phyloP scores from a whole-genome alignment of 1,140 invertebrate species.

The Sogatella furcifera region DNA sequence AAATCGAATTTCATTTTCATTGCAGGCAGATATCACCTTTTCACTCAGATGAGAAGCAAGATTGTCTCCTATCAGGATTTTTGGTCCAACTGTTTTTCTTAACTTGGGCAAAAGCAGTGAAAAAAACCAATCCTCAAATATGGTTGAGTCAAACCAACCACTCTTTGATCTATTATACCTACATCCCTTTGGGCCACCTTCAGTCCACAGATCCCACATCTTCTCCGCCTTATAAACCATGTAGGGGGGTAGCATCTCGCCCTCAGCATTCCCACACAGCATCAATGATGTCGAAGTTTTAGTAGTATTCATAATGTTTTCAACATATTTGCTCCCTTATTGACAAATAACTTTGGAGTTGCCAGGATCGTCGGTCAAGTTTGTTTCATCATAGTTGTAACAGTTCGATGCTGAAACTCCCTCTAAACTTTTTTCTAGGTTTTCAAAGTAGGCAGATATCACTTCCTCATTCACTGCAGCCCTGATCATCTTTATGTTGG shows the following conservation, averaged over 20 bases:
- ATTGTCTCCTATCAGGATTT: too few relatives aligned
- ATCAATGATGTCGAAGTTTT: slow-evolving; percentile 18
- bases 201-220: slow-evolving; percentile 29
- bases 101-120: not conserved
- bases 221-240: slow-evolving; percentile 31
- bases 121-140: slow-evolving; percentile 29
- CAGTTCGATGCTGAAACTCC: slow-evolving; percentile 27
- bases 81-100: too few relatives aligned
- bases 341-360: slow-evolving; percentile 17
- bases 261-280: slow-evolving; percentile 14
- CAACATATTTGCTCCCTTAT: slow-evolving; percentile 14
- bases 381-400: slow-evolving; percentile 36
- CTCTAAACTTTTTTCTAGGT: slow-evolving; percentile 16
- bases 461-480: slow-evolving; percentile 21
- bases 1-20: slow-evolving; percentile 31
- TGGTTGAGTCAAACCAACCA: slow-evolving; percentile 30
- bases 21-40: slow-evolving; percentile 26
- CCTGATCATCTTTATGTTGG: slow-evolving; percentile 16
- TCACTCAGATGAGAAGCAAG: slow-evolving; percentile 28
- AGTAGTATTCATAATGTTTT: slow-evolving; percentile 11
- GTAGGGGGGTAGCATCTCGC: slow-evolving; percentile 25
- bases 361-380: slow-evolving; percentile 31
- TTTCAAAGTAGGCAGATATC: slow-evolving; percentile 13
- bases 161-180: slow-evolving; percentile 24
- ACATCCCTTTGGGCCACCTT: slow-evolving; percentile 25